A percentile compares a stretch with the other conserved stretches of the same genome.
Conservation (phyloP, 2,797 vertebrate genomes). For the Petrocephalus schoutedeni region DNA sequence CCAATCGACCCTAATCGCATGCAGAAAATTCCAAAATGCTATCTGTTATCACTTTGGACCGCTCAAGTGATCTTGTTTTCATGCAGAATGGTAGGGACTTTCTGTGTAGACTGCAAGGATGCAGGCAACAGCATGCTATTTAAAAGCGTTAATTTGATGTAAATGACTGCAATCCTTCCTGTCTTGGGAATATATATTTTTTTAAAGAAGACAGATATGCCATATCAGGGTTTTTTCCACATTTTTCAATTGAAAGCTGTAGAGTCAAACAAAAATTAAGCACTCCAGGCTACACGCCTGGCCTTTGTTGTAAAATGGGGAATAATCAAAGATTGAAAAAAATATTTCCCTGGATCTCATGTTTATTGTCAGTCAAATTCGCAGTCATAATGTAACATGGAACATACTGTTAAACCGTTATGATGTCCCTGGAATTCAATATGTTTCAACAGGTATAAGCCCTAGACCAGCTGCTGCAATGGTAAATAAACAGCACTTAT, state of each 20-base stretch:
- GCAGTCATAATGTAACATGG: not conserved
- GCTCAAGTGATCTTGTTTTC: not conserved
- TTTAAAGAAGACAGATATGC: not conserved
- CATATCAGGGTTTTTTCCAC: not conserved
- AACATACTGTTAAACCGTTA: not conserved
- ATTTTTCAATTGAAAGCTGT: not conserved
- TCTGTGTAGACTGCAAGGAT: not conserved
- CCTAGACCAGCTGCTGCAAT: not conserved
- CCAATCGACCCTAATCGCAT: not conserved
- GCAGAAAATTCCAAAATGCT: not conserved
- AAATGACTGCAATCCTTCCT: conserved; percentile 2
- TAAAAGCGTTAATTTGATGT: conserved; percentile 17
- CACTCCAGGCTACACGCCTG: not conserved
- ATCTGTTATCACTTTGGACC: not conserved
- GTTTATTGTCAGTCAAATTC: not conserved
- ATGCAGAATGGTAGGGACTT: not conserved
- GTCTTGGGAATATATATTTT: not conserved
- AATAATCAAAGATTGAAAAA: not conserved
- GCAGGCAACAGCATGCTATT: not conserved
- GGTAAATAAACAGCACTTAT: not conserved
- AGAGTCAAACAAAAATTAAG: not conserved
- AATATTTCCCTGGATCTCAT: not conserved
- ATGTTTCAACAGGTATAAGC: not conserved
- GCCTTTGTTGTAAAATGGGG: not conserved
- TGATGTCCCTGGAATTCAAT: not conserved